Conservation (phyloP, 1,140 invertebrate species). For the Hycleus phaleratus region DNA sequence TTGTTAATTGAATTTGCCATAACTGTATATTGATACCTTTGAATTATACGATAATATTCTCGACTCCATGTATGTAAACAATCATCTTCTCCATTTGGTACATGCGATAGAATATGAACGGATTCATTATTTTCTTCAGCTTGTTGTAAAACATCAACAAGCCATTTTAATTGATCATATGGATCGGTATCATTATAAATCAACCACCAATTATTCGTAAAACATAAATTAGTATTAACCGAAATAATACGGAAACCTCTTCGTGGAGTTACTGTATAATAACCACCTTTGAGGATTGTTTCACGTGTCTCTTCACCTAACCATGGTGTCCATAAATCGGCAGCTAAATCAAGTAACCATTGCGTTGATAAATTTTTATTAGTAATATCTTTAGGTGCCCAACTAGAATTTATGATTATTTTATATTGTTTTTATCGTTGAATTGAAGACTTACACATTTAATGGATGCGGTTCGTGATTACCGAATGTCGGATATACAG, state of each 20-base stretch:
- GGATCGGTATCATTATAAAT: conserved; percentile 51
- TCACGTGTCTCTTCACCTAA: conserved; percentile 52
- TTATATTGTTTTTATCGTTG: not conserved
- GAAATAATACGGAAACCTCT: conserved; percentile 64
- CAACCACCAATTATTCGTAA: conserved; percentile 65
- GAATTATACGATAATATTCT: conserved; percentile 52
- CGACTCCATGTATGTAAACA: conserved; percentile 59
- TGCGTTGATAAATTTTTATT: conserved; percentile 45
- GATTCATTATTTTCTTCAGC: conserved; percentile 62
- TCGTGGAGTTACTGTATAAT: conserved; percentile 55
- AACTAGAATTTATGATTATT: conserved; percentile 10
- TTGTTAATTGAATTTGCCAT: not conserved
- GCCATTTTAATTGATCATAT: conserved; percentile 65
- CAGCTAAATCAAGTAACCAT: conserved; percentile 62
- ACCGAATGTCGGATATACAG: conserved; percentile 67
- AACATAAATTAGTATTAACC: conserved; percentile 68
- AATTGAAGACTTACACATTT: conserved; percentile 59
- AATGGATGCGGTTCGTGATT: conserved; percentile 87
- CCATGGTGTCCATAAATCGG: conserved; percentile 56
- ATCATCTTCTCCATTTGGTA: conserved; percentile 60
- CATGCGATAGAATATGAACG: conserved; percentile 76
- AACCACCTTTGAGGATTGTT: conserved; percentile 58
- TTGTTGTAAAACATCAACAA: conserved; percentile 55
- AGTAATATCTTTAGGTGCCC: conserved; percentile 18
- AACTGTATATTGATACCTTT: conserved; percentile 36